phyloP scores from a whole-genome alignment of 2,113 vertebrate genomes.

The Megaptera novaeangliae region DNA sequence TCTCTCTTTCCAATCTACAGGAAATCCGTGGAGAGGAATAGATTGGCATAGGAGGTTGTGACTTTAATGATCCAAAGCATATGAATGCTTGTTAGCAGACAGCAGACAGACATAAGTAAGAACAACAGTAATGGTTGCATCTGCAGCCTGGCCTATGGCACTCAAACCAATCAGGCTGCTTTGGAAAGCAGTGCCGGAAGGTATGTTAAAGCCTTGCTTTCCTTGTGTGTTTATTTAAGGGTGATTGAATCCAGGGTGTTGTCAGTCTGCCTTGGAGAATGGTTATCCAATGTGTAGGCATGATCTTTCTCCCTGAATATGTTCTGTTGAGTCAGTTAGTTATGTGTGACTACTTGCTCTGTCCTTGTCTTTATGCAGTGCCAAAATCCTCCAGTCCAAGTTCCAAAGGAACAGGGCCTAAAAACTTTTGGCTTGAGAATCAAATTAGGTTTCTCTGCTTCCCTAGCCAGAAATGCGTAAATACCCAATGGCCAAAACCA shows the following conservation, averaged over 20 bases:
- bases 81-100: conserved; percentile 75
- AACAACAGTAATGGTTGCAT: conserved; percentile 58
- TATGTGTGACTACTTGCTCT: conserved; percentile 79
- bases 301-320: conserved; percentile 77
- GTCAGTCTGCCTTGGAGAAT: conserved; percentile 73
- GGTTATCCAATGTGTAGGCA: conserved; percentile 64
- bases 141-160: conserved; percentile 71
- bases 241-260: conserved; percentile 74
- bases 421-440: conserved; percentile 79
- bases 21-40: conserved; percentile 25
- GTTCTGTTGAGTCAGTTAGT: conserved; percentile 72
- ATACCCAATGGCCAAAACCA: conserved; percentile 75
- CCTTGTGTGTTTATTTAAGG: conserved; percentile 79
- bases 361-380: conserved; percentile 77
- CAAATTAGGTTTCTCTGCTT: conserved; percentile 77
- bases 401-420: conserved; percentile 77
- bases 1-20: not conserved
- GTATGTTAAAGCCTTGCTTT: conserved; percentile 72
- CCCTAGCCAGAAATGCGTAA: conserved; percentile 69
- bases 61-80: conserved; percentile 77
- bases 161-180: conserved; percentile 61
- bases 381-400: conserved; percentile 75
- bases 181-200: conserved; percentile 63
- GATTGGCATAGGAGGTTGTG: conserved; percentile 57
- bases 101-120: conserved; percentile 62